Evolutionary conservation across 1,140 invertebrate species (phyloP).

Genomic region (Capitella teleta): DNA sequence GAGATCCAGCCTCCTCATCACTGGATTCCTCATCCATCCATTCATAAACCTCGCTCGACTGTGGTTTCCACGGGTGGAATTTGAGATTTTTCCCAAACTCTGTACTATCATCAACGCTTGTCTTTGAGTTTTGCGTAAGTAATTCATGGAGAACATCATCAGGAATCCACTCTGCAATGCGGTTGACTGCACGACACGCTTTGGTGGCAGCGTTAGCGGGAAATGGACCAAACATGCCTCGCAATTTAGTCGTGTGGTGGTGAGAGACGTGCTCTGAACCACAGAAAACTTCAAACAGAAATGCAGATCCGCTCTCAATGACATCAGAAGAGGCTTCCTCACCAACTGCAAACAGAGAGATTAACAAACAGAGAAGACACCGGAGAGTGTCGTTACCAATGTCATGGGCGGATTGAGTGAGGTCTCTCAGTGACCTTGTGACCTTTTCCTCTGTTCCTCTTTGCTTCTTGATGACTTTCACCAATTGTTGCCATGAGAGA

Average conservation of each 20-base stretch:
- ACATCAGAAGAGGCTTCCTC: slow-evolving; percentile 46
- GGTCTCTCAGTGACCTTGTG: background rate
- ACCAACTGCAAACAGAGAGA: slow-evolving; percentile 26
- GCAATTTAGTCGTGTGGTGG: slow-evolving; percentile 23
- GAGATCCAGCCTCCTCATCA: slow-evolving; percentile 39
- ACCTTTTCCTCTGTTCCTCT: background rate
- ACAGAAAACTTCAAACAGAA: slow-evolving; percentile 51
- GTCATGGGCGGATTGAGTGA: background rate
- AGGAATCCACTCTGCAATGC: slow-evolving; percentile 28
- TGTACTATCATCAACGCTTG: background rate
- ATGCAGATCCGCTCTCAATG: slow-evolving; percentile 52
- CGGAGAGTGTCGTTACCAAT: background rate
- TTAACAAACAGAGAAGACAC: background rate
- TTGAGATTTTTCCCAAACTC: slow-evolving; percentile 36
- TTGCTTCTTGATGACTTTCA: background rate
- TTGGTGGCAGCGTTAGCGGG: slow-evolving; percentile 29
- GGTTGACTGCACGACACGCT: slow-evolving; percentile 27
- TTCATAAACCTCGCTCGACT: slow-evolving; percentile 9
- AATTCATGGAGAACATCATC: slow-evolving; percentile 12
- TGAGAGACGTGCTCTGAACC: slow-evolving; percentile 49
- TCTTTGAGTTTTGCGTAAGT: background rate
- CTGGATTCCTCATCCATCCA: slow-evolving; percentile 22
- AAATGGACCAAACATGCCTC: slow-evolving; percentile 35
- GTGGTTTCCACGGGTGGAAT: slow-evolving; percentile 15
- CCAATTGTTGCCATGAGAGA: background rate